Evolutionary conservation across 2,888 invertebrate genomes (phyloP), one percentile per base, ranked within the genome.

Genomic region (Keiferia lycopersicella): DNA sequence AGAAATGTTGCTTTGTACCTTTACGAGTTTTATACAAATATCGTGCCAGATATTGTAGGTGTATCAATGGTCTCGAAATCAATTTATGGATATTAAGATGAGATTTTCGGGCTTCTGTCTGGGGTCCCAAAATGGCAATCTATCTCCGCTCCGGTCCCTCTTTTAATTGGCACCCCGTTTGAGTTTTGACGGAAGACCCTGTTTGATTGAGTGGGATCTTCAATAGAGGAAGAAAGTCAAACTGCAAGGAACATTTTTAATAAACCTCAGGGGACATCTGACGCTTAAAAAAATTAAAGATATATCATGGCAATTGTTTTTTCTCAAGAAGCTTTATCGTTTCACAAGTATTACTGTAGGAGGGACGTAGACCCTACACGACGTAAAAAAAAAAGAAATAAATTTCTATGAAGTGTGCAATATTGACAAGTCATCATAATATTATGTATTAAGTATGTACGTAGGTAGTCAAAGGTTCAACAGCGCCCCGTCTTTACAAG

Each of bases 171-270:
- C 30, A 18, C 50, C 22, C 22, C n/a, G 14, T 34, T 61, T 61
- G 34, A 61, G 11, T 16, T 61, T 51, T 34, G 61, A 61, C 61
- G 50, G 61, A 50, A 51, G 51, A 20, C 61, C 38, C 61, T 11
- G n/a, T 51, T 34, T 12, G 26, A 34, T 53, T 34, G 50, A 61
- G 26, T 22, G 34, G 18, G 34, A 38, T 14, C 48, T 34, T n/a
- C 61, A 61, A 61, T 51, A 30, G 50, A 61, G 34, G 51, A 38
- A 58, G 20, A 50, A 61, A 60, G 45, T 48, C 41, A 48, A 50
- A 48, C 51, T 51, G 50, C 48, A 14, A 41, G 39, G 41, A 59
- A 59, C 38, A 59, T 60, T 60, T 34, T 60, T 60, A 45, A 62
- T 62, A 62, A 53, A 62, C 39, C 38, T 39, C 18, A 62, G 51